These are phyloP conservation scores for Gordius sp. DNA, from an alignment of 2,888 invertebrate genomes.

Conservation along the genomic window DNA sequence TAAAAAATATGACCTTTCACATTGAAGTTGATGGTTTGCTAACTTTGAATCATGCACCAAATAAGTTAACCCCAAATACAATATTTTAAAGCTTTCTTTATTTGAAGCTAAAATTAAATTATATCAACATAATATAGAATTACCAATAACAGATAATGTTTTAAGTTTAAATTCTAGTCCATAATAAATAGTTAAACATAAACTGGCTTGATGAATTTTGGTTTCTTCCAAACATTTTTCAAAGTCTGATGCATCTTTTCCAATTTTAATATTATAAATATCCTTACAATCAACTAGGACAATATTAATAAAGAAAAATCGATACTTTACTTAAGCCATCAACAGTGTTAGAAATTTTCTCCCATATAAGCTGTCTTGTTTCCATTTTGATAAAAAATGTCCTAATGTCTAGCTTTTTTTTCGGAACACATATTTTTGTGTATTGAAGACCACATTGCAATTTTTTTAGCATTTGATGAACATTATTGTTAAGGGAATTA, in stretches of 20 bases:
- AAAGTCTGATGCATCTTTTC: slow-evolving; percentile 1
- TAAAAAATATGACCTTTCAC: neutral
- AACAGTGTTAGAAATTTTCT: neutral
- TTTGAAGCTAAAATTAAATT: neutral
- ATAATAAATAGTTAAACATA: slow-evolving; percentile 13
- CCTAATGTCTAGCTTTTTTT: neutral
- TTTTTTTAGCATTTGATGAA: neutral
- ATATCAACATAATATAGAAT: neutral
- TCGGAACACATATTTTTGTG: neutral
- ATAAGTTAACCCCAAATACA: neutral
- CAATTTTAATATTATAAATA: neutral
- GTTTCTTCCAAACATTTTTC: slow-evolving; percentile 9
- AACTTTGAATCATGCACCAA: neutral
- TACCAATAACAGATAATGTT: slow-evolving; percentile 10
- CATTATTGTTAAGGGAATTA: neutral
- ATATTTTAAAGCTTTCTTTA: slow-evolving; percentile 5
- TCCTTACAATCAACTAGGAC: neutral
- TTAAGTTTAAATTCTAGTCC: neutral
- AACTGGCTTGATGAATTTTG: neutral
- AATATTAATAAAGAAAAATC: neutral
- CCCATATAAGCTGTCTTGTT: neutral
- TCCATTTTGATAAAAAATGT: neutral
- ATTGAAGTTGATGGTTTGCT: neutral
- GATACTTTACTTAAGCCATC: neutral
- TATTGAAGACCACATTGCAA: neutral